Evolutionary conservation across 1,140 invertebrate genomes (phyloP), one percentile per base, ranked within the genome.

Genomic region (Bombyx mori): DNA sequence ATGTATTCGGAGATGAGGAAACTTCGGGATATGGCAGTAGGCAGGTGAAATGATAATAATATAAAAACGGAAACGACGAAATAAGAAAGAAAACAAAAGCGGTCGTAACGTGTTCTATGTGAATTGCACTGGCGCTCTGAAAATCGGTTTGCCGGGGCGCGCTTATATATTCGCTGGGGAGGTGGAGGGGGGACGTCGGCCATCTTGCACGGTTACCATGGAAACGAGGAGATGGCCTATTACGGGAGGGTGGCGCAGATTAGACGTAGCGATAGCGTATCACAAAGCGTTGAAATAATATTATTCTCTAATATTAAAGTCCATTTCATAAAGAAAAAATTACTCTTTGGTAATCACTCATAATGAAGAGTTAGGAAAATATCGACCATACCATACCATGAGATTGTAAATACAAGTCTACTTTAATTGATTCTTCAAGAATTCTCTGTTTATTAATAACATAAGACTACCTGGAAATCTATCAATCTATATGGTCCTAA

Each of bases 181-280:
- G 72, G 49, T 59, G 57, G 62, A 68, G 72, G 74, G 70, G 67
- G 62, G 10, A 56, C 50, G 69, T 54, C 79, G 69, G 81, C 80
- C 82, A 83, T 84, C 77, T 83, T 84, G 78, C 58, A 59, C 69
- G 65, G 82, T 86, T 73, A 63, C 78, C 65, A 82, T 86, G 61
- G 81, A 57, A 63, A 86, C 79, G 62, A 79, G 82, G 82, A 86
- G 82, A 86, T 84, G 82, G 82, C 79, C 81, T 84, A 86, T 86
- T 86, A 86, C 71, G 68, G 72, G 67, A 83, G 80, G 82, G 80
- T 82, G 79, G 81, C 63, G 74, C 66, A 86, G 83, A 84, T 86
- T 86, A 86, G 83, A 67, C 60, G 81, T 82, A 86, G 52, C n/a
- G 68, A 60, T 52, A 66, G 68, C 60, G 70, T 7, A 12, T 35